Percentiles rank a stretch among this genome's conserved stretches.
Conservation (phyloP, 2,888 invertebrate species). For the Sinhomidia bicolor region DNA sequence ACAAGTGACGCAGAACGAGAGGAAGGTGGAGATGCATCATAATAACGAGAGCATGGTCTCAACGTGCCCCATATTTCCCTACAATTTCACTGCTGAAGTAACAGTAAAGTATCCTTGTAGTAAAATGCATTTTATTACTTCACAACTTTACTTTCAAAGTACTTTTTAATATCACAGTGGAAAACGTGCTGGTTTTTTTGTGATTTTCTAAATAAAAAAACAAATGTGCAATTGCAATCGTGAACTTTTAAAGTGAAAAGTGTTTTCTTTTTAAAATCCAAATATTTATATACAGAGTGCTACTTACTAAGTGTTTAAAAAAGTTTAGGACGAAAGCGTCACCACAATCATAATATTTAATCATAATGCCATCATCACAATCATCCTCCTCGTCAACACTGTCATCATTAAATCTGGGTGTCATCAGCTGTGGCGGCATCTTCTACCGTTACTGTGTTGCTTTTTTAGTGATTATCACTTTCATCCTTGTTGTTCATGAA, state of each 20-base stretch:
- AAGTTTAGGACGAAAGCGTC: background rate
- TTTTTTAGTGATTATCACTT: conserved; percentile 53
- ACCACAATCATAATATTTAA: background rate
- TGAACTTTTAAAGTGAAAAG: conserved; percentile 17
- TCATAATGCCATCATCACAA: background rate
- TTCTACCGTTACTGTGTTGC: conserved; percentile 7
- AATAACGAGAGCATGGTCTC: conserved; percentile 24
- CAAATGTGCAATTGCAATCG: background rate
- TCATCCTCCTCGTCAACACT: conserved; percentile 37
- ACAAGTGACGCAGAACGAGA: conserved; percentile 61
- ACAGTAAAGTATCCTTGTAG: background rate
- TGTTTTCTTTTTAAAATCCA: background rate
- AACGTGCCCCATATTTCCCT: conserved; percentile 8
- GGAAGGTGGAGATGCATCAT: conserved; percentile 6
- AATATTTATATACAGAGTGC: background rate
- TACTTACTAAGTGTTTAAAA: background rate
- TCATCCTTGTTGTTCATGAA: conserved; percentile 48
- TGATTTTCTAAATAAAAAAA: background rate
- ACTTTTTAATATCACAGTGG: background rate
- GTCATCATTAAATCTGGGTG: conserved; percentile 31
- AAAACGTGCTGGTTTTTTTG: background rate
- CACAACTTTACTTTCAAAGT: too few species aligned
- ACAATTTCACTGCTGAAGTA: background rate
- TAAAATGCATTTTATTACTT: too few species aligned
- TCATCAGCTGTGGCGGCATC: conserved; percentile 18